Evolutionary conservation across 2,113 vertebrate genomes (phyloP).

Genomic region (Sapajus apella): DNA sequence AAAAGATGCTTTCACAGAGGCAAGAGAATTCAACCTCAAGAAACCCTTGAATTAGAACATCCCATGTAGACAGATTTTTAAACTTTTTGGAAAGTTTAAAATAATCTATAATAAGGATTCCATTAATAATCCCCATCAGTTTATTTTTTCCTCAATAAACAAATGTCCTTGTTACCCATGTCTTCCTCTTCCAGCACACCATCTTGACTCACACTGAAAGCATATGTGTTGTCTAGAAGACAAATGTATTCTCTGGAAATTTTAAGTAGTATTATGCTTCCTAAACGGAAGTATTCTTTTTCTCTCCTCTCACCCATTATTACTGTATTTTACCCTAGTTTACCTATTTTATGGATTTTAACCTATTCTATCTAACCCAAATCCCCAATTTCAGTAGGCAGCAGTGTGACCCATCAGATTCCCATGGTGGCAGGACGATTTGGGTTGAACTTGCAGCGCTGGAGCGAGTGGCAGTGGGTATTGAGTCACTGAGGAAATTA

Average conservation of each 20-base stretch:
- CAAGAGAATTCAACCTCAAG: conserved; percentile 47
- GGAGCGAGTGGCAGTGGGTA: not conserved
- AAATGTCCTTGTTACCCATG: not conserved
- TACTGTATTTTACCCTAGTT: not conserved
- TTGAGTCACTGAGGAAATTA: not conserved
- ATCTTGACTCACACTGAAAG: not conserved
- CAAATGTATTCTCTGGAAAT: not conserved
- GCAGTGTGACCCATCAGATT: not conserved
- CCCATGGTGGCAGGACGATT: not conserved
- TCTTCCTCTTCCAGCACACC: not conserved
- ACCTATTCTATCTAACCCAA: not conserved
- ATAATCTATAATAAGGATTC: too few species aligned
- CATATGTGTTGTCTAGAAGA: not conserved
- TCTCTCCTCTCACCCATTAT: not conserved
- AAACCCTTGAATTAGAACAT: not conserved
- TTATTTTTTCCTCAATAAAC: not conserved
- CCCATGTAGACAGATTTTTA: not conserved
- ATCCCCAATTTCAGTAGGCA: not conserved
- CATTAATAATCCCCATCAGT: not conserved
- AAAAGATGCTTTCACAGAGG: not conserved
- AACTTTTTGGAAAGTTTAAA: not conserved
- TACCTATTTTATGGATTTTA: not conserved
- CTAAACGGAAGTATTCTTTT: not conserved
- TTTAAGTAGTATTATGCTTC: not conserved
- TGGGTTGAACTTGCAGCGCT: not conserved